Base-by-base conservation (phyloP, 2,888 invertebrate genomes). In the Tiliacea citrago region DNA sequence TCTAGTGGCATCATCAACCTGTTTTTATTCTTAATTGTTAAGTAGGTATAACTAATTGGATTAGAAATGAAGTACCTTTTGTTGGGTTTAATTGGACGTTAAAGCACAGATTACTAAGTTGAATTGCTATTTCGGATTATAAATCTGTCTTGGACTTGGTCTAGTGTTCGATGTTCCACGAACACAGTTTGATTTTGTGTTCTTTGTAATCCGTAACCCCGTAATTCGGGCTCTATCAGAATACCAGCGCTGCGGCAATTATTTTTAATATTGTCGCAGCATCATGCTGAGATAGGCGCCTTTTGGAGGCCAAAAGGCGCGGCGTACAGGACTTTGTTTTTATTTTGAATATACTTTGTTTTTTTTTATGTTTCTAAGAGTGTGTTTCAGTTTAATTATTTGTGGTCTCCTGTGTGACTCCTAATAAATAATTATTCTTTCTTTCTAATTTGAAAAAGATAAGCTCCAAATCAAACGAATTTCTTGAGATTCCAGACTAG, bases 391-490 rank as follows among this genome's bases (percentile, higher is more conserved):
- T 29, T 29, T 29, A 29, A 29, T 29, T 29, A 29, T 2, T 29
- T 1, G 29, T 29, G 29, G 3, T 29, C 29, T 29, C 29, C 29
- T 29, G 29, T 29, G 29, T 29, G 29, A 29, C 2, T 29, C 29
- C 29, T 3, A 29, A 29, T 29, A 29, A 29, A 29, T 29, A 29
- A 29, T 29, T 29, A 29, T 29, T 29, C 1, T 29, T 29, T 29
- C 29, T 29, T 29, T 29, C 29, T 29, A 29, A 29, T 29, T 29
- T 29, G 29, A 67, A 75, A 78, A 79, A 76, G 77, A 79, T 81
- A 84, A 84, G 80, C 72, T 75, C 65, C 58, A 42, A 55, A 81
- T 77, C 60, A 79, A 84, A 80, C 76, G 80, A 85, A 82, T 87
- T 84, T 79, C 73, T 81, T 78, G 62, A 82, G 77, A 82, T 74